Evolutionary conservation across 2,113 vertebrate genomes (phyloP).

Genomic region (Saguinus imperator): DNA sequence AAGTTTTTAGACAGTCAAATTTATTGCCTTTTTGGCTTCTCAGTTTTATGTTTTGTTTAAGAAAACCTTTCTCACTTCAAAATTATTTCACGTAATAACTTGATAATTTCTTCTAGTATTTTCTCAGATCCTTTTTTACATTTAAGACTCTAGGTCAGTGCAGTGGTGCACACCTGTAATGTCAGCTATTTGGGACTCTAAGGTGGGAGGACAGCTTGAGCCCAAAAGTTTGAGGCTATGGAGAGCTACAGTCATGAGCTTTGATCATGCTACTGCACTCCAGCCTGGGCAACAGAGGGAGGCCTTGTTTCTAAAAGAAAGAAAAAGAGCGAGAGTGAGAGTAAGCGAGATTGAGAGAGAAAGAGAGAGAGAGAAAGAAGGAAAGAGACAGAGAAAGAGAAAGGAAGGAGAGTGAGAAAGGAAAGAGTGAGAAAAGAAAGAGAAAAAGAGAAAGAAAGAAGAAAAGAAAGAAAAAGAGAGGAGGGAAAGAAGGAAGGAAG

Average conservation of each 20-base stretch:
- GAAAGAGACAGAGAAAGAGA: too few species aligned
- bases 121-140: not conserved
- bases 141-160: not conserved
- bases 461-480: too few species aligned
- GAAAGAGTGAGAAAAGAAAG: too few species aligned
- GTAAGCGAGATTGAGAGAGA: too few species aligned
- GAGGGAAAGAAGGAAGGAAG: too few species aligned
- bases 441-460: too few species aligned
- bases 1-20: not conserved
- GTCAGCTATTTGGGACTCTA: not conserved
- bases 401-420: too few species aligned
- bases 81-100: slow-evolving; percentile 26
- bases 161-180: not conserved
- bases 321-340: not conserved
- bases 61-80: not conserved
- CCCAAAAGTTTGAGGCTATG: not conserved
- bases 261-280: too few species aligned
- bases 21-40: not conserved
- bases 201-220: not conserved
- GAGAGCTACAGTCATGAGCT: not conserved
- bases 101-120: not conserved
- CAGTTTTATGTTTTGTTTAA: not conserved
- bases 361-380: too few species aligned
- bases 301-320: not conserved
- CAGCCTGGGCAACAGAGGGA: not conserved